Conservation (phyloP, 2,888 invertebrate species). For the Phalangium opilio region DNA sequence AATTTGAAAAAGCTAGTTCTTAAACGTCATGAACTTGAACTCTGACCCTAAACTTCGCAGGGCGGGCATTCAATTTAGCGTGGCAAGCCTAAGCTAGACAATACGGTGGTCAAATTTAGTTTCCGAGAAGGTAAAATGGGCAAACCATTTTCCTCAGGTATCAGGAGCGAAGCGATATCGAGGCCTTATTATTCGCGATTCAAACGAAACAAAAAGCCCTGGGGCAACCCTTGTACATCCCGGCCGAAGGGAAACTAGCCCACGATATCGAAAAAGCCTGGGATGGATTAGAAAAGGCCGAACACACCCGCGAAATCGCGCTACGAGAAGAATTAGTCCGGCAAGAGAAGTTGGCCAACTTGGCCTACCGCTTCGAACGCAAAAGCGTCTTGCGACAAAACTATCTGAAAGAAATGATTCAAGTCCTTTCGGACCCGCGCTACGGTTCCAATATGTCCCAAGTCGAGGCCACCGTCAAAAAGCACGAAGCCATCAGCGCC, state of each 20-base stretch:
- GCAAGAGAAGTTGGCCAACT: constrained; percentile 81
- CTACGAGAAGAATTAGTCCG: constrained; percentile 74
- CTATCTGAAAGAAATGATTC: constrained; percentile 94
- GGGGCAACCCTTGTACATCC: constrained; percentile 68
- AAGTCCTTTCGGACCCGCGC: constrained; percentile 77
- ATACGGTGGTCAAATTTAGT: no score
- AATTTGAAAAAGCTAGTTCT: no score
- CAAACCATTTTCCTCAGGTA: no score
- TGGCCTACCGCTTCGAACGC: constrained; percentile 88
- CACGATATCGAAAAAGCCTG: constrained; percentile 92
- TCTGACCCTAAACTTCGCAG: no score
- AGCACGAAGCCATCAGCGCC: constrained; percentile 94
- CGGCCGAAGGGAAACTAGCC: constrained; percentile 75
- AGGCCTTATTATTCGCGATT: constrained; percentile 88
- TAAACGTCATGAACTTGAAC: no score
- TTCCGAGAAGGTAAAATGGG: no score
- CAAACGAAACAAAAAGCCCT: constrained; percentile 91
- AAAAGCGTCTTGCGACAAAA: constrained; percentile 88
- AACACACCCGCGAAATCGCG: constrained; percentile 84
- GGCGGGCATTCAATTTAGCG: no score
- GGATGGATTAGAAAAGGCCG: constrained; percentile 79
- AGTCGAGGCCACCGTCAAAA: constrained; percentile 93
- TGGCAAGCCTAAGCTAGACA: no score
- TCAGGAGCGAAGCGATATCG: constrained; percentile 90
- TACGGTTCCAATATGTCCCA: constrained; percentile 80